Evolutionary conservation across 2,113 vertebrate genomes (phyloP).

Genomic region (Silurus glanis): DNA sequence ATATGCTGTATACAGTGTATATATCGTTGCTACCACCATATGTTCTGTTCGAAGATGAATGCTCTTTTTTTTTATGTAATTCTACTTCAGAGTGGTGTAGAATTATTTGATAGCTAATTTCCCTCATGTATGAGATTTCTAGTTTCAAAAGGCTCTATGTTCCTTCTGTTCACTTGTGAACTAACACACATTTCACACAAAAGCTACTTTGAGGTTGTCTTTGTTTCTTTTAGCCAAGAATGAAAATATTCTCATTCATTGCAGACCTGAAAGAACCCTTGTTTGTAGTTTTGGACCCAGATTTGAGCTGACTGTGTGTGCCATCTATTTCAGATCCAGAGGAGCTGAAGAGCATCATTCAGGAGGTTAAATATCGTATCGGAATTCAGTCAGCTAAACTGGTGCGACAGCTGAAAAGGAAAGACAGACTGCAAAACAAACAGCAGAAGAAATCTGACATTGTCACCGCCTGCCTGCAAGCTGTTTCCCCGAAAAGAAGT

Average conservation of each 20-base stretch:
- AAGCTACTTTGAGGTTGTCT: not conserved
- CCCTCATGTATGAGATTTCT: not conserved
- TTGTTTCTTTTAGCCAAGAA: not conserved
- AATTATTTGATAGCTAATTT: not conserved
- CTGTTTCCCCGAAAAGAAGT: slow-evolving; percentile 92
- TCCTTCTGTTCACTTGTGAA: not conserved
- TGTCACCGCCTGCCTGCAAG: slow-evolving; percentile 92
- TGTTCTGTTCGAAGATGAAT: too few relatives aligned
- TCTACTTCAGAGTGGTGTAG: not conserved
- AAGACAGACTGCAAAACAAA: slow-evolving; percentile 83
- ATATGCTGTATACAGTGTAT: not conserved
- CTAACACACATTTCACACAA: not conserved
- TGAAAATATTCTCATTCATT: not conserved
- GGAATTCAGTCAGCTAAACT: slow-evolving; percentile 87
- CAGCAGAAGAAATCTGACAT: slow-evolving; percentile 91
- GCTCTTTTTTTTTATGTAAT: too few relatives aligned
- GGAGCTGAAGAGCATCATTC: slow-evolving; percentile 82
- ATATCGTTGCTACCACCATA: not conserved
- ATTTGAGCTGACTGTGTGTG: not conserved
- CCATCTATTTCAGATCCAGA: slow-evolving; percentile 67
- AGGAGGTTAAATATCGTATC: slow-evolving; percentile 83
- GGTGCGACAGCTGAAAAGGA: slow-evolving; percentile 88
- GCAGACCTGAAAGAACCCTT: not conserved
- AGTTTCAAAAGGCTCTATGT: not conserved
- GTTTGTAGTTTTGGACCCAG: not conserved